Conservation (phyloP, 1,140 invertebrate genomes). For the Arctopsyche grandis region DNA sequence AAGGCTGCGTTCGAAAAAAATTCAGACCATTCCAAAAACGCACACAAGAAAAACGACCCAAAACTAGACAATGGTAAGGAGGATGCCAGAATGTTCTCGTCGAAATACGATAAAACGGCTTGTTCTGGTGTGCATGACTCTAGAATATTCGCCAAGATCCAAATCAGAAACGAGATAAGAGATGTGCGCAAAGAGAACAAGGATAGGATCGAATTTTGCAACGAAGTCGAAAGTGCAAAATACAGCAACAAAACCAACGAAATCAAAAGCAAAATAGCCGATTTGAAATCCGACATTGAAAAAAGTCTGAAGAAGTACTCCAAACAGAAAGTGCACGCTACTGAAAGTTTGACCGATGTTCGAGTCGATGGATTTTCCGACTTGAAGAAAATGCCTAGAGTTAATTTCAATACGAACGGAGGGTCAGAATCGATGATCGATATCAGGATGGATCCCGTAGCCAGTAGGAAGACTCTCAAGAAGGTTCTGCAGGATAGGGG, state of each 20-base stretch:
- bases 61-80: neutral
- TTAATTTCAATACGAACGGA: slow-evolving; percentile 15
- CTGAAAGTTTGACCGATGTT: neutral
- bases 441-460: slow-evolving; percentile 19
- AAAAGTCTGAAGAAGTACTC: slow-evolving; percentile 10
- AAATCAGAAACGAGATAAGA: slow-evolving; percentile 37
- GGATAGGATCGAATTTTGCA: neutral
- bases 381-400: slow-evolving; percentile 4
- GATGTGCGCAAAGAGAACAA: slow-evolving; percentile 47
- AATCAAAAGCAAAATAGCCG: neutral
- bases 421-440: slow-evolving; percentile 37
- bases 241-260: slow-evolving; percentile 17
- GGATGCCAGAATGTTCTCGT: neutral
- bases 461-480: neutral
- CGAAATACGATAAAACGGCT: slow-evolving; percentile 25
- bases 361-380: slow-evolving; percentile 8
- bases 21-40: slow-evolving; percentile 40
- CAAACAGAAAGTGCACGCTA: neutral
- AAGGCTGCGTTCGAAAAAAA: slow-evolving; percentile 52
- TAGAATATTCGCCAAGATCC: slow-evolving; percentile 49
- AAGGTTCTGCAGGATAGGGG: neutral
- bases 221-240: neutral
- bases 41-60: slow-evolving; percentile 25
- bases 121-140: neutral
- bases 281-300: slow-evolving; percentile 21